Evolutionary conservation across 2,888 invertebrate genomes (phyloP).

Genomic region (Tanytarsus gracilentus): DNA sequence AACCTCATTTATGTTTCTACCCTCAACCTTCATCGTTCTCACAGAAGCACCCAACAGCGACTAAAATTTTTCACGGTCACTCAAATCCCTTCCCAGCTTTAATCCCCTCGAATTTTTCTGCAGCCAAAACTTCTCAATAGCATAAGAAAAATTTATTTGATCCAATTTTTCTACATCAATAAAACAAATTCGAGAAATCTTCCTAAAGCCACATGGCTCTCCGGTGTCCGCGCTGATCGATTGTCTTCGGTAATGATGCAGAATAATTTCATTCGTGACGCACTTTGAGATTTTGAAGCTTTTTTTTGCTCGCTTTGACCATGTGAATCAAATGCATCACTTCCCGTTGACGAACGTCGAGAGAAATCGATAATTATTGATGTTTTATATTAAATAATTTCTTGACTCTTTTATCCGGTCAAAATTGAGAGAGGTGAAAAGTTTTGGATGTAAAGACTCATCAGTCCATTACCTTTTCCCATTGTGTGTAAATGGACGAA

Average conservation of each 20-base stretch:
- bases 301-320: too few relatives aligned
- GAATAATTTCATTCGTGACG: background rate
- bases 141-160: background rate
- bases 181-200: background rate
- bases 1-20: too few relatives aligned
- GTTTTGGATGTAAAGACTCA: too few relatives aligned
- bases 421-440: too few relatives aligned
- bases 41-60: background rate
- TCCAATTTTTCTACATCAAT: background rate
- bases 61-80: background rate
- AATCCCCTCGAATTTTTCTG: too few relatives aligned
- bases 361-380: too few relatives aligned
- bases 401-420: background rate
- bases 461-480: background rate
- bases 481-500: slow-evolving; percentile 5
- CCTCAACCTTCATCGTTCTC: too few relatives aligned
- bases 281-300: background rate
- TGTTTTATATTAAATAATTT: too few relatives aligned
- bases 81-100: background rate
- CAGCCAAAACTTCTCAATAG: background rate
- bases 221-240: background rate
- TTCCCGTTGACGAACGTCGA: too few relatives aligned
- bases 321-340: too few relatives aligned
- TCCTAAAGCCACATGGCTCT: too few relatives aligned
- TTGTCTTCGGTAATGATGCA: slow-evolving; percentile 9